Base-by-base conservation (phyloP, 1,140 invertebrate species). In the Diorhabda elongata region DNA sequence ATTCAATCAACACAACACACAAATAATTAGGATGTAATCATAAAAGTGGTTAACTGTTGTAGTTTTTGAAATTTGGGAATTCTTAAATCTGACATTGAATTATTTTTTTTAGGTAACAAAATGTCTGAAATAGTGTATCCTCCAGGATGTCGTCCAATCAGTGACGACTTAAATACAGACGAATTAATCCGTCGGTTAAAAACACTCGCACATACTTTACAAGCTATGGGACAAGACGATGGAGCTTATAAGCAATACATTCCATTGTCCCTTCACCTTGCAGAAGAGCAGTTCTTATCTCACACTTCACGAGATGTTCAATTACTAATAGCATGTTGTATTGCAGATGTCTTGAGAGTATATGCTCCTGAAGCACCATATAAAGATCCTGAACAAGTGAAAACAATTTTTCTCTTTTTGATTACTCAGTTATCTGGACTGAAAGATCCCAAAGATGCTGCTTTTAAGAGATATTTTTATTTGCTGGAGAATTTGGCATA, bases 361-460 rank as follows among this genome's bases (percentile, higher is more conserved):
- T 98, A 97, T 84, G 96, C 96, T 5, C 96, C 97, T n/a, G 96
- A 98, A 81, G 96, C 96, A 68, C 97, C 97, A 0, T 99, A 98
- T 80, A 97, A 96, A 83, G 95, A 98, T 81, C 89, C 92, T 47
- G 92, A 95, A 66, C 94, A 97, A 84, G 90, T 98, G 61, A 94
- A 92, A 87, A 93, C 92, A 47, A 97, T 98, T 80, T 98, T 98
- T 81, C 83, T 96, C 80, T 99, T 99, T 84, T 87, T 99, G 44
- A 98, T 98, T 71, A 93, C 95, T 77, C 97, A 99, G 84, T 82
- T 99, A 63, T 87, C 92, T 73, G 97, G 97, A 7, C 84, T 98
- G 5, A 93, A 94, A 79, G 96, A 98, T 85, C 95, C 96, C 0
- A 97, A 98, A 82, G 94, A 98, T 84, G 94, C 96, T 42, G 95